Base-by-base conservation (phyloP, 2,888 invertebrate genomes). In the Metallyticus violacea region DNA sequence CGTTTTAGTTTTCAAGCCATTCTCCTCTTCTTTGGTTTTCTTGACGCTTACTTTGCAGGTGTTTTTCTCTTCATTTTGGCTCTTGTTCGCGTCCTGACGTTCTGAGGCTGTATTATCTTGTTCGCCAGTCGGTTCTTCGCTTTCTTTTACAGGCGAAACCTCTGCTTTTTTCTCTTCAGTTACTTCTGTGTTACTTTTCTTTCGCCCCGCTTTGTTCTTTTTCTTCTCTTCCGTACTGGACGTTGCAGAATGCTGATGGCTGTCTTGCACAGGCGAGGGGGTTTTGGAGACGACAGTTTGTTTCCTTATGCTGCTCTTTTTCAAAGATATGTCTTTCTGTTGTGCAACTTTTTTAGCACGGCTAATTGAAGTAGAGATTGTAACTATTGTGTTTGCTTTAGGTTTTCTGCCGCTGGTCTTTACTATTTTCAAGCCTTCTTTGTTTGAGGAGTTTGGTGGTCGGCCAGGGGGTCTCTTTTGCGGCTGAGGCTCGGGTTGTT, bases 1-100 rank as follows among this genome's bases (percentile, higher is more conserved):
- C 84, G 89, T 90, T 78, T 91, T 87, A 91, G 90, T 6, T 89
- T 90, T 62, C 90, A 89, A 84, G 91, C 89, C 78, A 90, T 88
- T 28, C 90, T 91, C 87, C 90, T 91, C 86, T 90, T 90, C 79
- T 90, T 89, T 85, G 85, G 85, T 80, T 77, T 81, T 85, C 9
- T 80, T 81, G 26, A 22, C 27, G 29, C 30, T 79, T 80, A 29
- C 85, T 62, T 82, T 82, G 15, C 62, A 15, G 9, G 22, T 7
- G 25, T 1, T 9, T 26, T 82, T 82, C n/a, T 83, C 83, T 77
- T 29, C 22, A 1, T 15, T 62, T 62, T 62, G 15, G 22, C 3
- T 62, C 22, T 62, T 62, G 22, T 15, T 62, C 40, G 40, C 40
- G 2, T 15, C 40, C 4, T 62, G 40, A 15, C 40, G 3, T 0